Conservation (phyloP, 1,140 invertebrate genomes). For the Adoxophyes honmai region DNA sequence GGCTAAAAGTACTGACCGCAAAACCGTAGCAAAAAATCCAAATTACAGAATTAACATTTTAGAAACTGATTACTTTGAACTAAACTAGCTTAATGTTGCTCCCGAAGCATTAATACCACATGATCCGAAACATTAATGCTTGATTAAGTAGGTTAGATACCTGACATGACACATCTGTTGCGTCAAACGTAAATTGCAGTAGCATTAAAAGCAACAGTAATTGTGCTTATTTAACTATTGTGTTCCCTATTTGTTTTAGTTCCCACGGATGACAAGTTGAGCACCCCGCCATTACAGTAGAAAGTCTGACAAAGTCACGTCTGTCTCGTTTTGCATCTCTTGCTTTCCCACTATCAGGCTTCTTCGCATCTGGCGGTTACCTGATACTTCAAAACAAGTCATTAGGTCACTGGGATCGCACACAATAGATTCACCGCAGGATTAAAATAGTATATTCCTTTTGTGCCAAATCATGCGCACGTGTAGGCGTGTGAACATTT, state of each 20-base stretch:
- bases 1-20: no score
- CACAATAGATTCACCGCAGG: constrained; percentile 26
- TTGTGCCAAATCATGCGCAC: constrained; percentile 39
- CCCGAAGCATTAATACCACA: no score
- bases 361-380: constrained; percentile 59
- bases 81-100: no score
- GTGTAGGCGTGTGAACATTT: constrained; percentile 54
- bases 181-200: no score
- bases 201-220: no score
- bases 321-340: constrained; percentile 64
- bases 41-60: no score
- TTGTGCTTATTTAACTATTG: constrained; percentile 16
- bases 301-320: constrained; percentile 67
- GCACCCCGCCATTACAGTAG: constrained; percentile 51
- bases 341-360: constrained; percentile 46
- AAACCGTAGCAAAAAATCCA: no score
- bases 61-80: no score
- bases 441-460: constrained; percentile 18
- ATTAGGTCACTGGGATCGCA: constrained; percentile 34
- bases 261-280: constrained; percentile 67
- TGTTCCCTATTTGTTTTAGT: constrained; percentile 48
- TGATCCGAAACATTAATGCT: no score
- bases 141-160: no score
- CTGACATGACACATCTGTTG: no score
- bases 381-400: constrained; percentile 52